These are phyloP conservation scores for Ibidorhyncha struthersii DNA, from an alignment of 2,113 vertebrate genomes.

Conservation along the genomic window DNA sequence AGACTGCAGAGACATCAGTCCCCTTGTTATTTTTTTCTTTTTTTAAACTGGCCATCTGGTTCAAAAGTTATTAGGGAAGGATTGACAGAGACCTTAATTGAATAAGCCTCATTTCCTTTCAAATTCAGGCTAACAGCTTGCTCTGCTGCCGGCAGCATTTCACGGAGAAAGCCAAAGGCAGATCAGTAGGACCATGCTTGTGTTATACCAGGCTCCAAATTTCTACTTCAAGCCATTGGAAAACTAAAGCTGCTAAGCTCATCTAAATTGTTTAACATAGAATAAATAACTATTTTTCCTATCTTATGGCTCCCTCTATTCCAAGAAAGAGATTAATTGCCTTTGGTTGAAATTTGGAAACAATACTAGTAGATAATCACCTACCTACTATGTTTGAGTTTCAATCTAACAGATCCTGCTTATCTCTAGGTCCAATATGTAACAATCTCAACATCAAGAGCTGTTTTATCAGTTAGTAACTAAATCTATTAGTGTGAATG, in stretches of 20 bases:
- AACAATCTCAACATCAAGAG: background rate
- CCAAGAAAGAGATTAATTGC: background rate
- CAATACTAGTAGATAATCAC: background rate
- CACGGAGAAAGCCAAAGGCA: background rate
- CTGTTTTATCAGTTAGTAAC: background rate
- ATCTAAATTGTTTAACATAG: background rate
- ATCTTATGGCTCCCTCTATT: background rate
- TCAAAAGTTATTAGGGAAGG: slow-evolving; percentile 14
- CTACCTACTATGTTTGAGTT: background rate
- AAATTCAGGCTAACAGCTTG: slow-evolving; percentile 19
- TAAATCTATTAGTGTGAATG: background rate
- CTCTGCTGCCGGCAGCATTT: slow-evolving; percentile 34
- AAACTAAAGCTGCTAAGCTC: background rate
- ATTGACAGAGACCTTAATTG: slow-evolving; percentile 15
- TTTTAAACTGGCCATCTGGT: slow-evolving; percentile 1
- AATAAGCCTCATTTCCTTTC: slow-evolving; percentile 49
- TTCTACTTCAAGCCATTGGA: background rate
- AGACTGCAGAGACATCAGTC: background rate
- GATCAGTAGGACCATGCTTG: background rate
- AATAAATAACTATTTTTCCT: background rate
- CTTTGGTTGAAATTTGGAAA: background rate
- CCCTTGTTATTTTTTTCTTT: background rate
- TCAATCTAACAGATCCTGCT: background rate
- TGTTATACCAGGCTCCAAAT: background rate
- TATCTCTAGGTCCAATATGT: background rate